Conservation (phyloP, 2,888 invertebrate species). For the Myopa tessellatipennis region DNA sequence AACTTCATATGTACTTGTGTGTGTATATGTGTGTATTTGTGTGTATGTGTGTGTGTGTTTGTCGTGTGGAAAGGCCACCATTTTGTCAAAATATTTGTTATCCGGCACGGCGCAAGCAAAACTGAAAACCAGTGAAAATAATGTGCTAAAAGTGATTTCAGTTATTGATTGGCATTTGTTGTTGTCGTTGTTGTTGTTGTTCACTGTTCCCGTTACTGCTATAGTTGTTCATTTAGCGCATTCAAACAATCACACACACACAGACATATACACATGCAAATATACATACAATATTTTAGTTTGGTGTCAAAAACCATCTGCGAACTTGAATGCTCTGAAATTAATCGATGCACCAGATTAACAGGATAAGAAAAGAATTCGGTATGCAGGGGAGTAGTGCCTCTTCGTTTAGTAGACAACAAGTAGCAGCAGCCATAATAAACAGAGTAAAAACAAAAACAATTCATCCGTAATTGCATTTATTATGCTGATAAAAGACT, state of each 20-base stretch:
- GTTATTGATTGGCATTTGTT: constrained; percentile 1
- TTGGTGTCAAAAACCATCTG: too few relatives aligned
- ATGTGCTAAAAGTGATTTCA: neutral
- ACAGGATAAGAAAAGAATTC: too few relatives aligned
- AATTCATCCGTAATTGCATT: constrained; percentile 58
- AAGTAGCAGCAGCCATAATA: neutral
- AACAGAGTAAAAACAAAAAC: neutral
- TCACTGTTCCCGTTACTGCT: neutral
- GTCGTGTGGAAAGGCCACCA: constrained; percentile 35
- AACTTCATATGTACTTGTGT: neutral
- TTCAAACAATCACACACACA: neutral
- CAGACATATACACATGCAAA: neutral
- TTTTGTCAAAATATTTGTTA: constrained; percentile 49
- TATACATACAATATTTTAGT: neutral
- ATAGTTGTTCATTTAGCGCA: too few relatives aligned
- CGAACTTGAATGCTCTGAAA: too few relatives aligned
- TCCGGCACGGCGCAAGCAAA: constrained; percentile 42
- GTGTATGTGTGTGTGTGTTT: constrained; percentile 30
- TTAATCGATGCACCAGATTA: too few relatives aligned
- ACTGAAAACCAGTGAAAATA: neutral
- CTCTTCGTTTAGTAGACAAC: neutral
- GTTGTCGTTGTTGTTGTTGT: neutral
- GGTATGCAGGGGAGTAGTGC: too few relatives aligned
- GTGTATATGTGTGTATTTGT: neutral
- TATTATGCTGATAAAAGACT: constrained; percentile 61